Percentiles rank a stretch among this genome's conserved stretches.
These are phyloP conservation scores for Yponomeuta cagnagella DNA, from an alignment of 2,888 invertebrate genomes.

Conservation along the genomic window DNA sequence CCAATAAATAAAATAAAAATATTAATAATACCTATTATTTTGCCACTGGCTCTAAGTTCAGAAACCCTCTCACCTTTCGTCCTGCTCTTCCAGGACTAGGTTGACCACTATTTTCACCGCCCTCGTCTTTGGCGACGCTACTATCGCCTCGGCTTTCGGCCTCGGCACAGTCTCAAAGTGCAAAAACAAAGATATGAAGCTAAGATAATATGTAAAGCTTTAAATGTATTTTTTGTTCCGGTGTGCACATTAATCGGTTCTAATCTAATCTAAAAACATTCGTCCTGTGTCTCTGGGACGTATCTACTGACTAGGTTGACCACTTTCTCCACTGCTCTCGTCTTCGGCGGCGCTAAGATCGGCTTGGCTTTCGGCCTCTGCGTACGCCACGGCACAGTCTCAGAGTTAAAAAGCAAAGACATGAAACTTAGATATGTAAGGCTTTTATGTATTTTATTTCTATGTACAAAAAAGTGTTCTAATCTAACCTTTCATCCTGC, in stretches of 20 bases:
- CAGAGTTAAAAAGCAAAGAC: too few species aligned
- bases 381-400: not conserved
- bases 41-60: too few species aligned
- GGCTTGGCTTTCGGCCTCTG: slow-evolving; percentile 35
- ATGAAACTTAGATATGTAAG: too few species aligned
- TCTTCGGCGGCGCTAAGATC: slow-evolving; percentile 37
- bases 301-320: slow-evolving; percentile 52
- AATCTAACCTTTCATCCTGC: slow-evolving; percentile 16
- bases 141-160: slow-evolving; percentile 38
- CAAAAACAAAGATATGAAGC: too few species aligned
- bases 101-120: slow-evolving; percentile 49
- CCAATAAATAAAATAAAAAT: too few species aligned
- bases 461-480: too few species aligned
- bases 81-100: slow-evolving; percentile 55
- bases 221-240: too few species aligned
- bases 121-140: slow-evolving; percentile 37
- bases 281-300: slow-evolving; percentile 49
- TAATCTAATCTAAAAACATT: too few species aligned
- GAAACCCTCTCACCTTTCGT: slow-evolving; percentile 37
- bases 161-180: slow-evolving; percentile 18
- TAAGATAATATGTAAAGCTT: too few species aligned
- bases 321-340: slow-evolving; percentile 45
- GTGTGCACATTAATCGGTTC: too few species aligned
- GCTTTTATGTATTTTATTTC: too few species aligned
- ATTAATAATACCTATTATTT: too few species aligned